phyloP scores from a whole-genome alignment of 2,797 vertebrate species.

The Sparus aurata region DNA sequence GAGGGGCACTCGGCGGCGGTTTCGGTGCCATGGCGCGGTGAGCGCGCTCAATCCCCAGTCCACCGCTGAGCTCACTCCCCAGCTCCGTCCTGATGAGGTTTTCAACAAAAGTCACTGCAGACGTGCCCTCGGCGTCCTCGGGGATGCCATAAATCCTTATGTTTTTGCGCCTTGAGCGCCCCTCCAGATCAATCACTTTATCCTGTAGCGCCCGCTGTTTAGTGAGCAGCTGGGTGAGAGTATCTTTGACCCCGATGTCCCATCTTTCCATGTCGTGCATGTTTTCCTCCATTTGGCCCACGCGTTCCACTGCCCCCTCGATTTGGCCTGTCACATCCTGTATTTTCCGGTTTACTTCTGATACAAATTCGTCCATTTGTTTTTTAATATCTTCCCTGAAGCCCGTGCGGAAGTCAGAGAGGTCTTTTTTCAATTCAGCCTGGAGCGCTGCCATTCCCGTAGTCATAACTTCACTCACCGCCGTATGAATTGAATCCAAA shows the following conservation, averaged over 20 bases:
- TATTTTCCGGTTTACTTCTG: conserved; percentile 21
- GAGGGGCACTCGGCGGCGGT: neutral
- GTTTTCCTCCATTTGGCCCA: conserved; percentile 12
- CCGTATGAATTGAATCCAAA: neutral
- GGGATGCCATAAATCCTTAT: conserved; percentile 1
- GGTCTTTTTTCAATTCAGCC: conserved; percentile 19
- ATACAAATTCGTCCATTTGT: conserved; percentile 5
- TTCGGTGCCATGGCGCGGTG: neutral
- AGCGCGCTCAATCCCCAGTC: neutral
- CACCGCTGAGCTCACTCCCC: neutral
- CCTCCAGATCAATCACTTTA: neutral
- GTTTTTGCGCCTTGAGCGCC: neutral
- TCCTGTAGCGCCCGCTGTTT: neutral
- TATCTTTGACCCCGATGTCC: conserved; percentile 26
- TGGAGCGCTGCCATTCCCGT: neutral
- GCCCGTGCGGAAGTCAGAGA: neutral
- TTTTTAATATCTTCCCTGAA: neutral
- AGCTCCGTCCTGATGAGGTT: neutral
- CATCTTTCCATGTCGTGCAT: neutral
- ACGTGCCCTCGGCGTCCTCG: neutral
- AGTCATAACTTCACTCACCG: conserved; percentile 4
- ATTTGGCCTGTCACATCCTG: neutral
- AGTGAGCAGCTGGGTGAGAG: neutral
- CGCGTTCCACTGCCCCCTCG: neutral
- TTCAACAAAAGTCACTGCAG: too few species aligned